Base-by-base conservation (phyloP, 2,797 vertebrate genomes). In the Muscicapa striata region DNA sequence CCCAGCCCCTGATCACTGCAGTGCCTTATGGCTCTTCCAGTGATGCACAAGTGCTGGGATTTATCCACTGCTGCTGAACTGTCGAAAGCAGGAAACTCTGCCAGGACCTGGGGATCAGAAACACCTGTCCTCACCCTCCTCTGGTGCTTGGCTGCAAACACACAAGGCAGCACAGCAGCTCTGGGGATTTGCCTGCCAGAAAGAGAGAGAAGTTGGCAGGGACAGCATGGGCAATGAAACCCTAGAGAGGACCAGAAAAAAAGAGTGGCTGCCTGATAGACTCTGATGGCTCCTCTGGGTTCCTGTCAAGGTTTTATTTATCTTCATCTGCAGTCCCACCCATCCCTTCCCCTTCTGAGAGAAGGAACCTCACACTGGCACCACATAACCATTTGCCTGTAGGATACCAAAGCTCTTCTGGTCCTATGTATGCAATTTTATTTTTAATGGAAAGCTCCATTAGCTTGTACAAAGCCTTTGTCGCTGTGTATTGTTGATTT, bases 111-210 rank as follows among this genome's bases (percentile, higher is more conserved):
- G 62, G 90, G 77, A 72, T 30, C 46, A 48, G 75, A 79, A 80
- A 54, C 84, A 92, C 81, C 90, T 93, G 89, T 61, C 91, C 91
- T 92, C 46, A 27, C 14, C 79, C 79, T 89, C 61, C 92, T 77
- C 67, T 5, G 1, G 45, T 4, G 10, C 79, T 36, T 48, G 68
- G 79, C 84, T 88, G 76, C 61, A 34, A 82, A 89, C 48, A 51
- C 64, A 38, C 8, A 0, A 30, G 78, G 54, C 77, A 75, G 58
- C 63, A 57, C 45, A 54, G 67, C 74, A 89, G 78, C 83, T 82
- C 48, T 4, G 34, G 59, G 74, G 63, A 36, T 70, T 3, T 38
- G 63, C 22, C 90, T 43, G 36, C 67, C 81, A 77, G 72, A 73
- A 80, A 34, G 32, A 66, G 41, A 78, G 46, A 72, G 43, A 73